Evolutionary conservation across 1,140 invertebrate genomes (phyloP), one percentile per base, ranked within the genome.

Genomic region (Frieseomelitta varia): DNA sequence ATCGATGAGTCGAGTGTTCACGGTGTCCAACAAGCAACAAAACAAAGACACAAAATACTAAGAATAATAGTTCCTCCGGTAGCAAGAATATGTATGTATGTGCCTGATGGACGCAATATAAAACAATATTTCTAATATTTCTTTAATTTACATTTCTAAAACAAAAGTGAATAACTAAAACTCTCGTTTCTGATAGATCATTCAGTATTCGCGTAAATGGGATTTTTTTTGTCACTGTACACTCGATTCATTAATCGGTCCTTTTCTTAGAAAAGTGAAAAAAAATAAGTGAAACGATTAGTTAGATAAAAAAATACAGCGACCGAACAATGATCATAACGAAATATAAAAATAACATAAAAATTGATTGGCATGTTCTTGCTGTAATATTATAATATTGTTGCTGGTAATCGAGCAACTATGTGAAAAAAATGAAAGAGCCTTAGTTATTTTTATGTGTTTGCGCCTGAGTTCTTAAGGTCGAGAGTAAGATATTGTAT

Each of bases 401-500:
- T 83, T 79, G 78, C 69, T 78, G 65, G 78, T 63, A 34, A 65
- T 80, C 76, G 51, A 82, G 56, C 73, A 85, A 81, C 21, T 81
- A 47, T 34, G 53, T 51, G 56, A 89, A 72, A 67, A 81, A 87
- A 88, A 61, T 11, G n/a, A 55, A 34, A 83, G 79, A 90, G 63
- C 77, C 69, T 88, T 84, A 85, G 73, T 90, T 88, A 91, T 85
- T 83, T 85, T 86, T 34, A 85, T 87, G 77, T 85, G 85, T 85
- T 85, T 83, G 61, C 68, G 85, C 78, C 72, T 89, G 79, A 91
- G 61, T 91, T 88, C 73, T 88, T 78, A 79, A 89, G 80, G 67
- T 85, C 85, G 80, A 86, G 68, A 88, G 8, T 88, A 86, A 88
- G 79, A 87, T 86, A 85, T 67, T 91, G 83, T 90, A 87, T 82